Base-by-base conservation (phyloP, 2,888 invertebrate species). In the Amphipoea lucens region DNA sequence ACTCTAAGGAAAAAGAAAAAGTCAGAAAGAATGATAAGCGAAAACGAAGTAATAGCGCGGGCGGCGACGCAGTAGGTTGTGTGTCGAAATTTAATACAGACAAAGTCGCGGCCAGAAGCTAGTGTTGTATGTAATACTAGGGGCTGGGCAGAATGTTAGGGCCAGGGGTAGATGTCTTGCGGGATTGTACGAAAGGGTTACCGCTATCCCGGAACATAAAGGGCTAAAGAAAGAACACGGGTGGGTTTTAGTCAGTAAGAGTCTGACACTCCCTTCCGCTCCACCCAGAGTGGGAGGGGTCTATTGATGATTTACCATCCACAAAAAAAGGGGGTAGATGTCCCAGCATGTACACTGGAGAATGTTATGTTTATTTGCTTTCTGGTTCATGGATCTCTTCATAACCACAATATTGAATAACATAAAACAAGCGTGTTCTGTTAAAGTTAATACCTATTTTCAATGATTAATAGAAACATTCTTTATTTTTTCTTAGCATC, bases 71-170 rank as follows among this genome's bases (percentile, higher is more conserved):
- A 5, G 12, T 60, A 2, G n/a, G 12, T 60, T 0, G n/a, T 12
- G n/a, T n/a, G 4, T n/a, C 4, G 4, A n/a, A 60, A 60, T n/a
- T 54, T n/a, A 4, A 12, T 4, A 0, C 12, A 0, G 12, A n/a
- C 2, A 0, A 5, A 67, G 7, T 67, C 7, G 7, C 2, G 5
- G 17, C 9, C 17, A 67, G 40, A 12, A 23, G 12, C 4, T 14
- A 7, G 23, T 66, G 14, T 14, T n/a, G n/a, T 60, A 40, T 12
- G 5, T 6, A 23, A 14, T 42, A 23, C 9, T 57, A 57, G 9
- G 23, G 57, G 9, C n/a, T n/a, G 11, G 4, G n/a, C 12, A 12
- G n/a, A 23, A 57, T 23, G 14, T n/a, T 42, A 1, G 9, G 42
- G 42, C 42, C 42, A 42, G 40, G 23, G 12, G 42, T 42, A 9